Evolutionary conservation across 1,140 invertebrate species (phyloP).

Genomic region (Ostrea denselamellosa): DNA sequence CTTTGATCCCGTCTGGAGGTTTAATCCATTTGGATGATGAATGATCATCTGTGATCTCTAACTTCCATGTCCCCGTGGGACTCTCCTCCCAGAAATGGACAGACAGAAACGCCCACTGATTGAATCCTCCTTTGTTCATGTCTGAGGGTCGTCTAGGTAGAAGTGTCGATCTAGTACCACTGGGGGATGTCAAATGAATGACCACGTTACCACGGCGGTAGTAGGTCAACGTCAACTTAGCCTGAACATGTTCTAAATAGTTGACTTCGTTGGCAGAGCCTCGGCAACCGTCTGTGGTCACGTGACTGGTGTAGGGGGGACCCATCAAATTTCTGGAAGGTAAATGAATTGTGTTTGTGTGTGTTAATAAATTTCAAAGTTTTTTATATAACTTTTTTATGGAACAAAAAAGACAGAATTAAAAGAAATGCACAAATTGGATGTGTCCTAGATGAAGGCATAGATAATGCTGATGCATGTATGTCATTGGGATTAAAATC

Average conservation of each 20-base stretch:
- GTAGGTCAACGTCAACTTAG: conserved; percentile 93
- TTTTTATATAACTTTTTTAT: no score
- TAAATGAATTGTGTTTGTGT: no score
- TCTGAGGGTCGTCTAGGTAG: conserved; percentile 93
- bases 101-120: conserved; percentile 99
- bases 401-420: no score
- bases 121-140: conserved; percentile 96
- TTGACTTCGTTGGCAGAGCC: conserved; percentile 94
- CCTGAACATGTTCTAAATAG: conserved; percentile 98
- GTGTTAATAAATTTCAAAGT: no score
- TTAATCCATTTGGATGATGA: conserved; percentile 12
- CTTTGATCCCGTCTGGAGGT: conserved; percentile 31
- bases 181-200: conserved; percentile 96
- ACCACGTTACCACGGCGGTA: conserved; percentile 95
- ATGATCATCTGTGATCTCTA: conserved; percentile 50
- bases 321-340: conserved; percentile 57
- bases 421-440: no score
- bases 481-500: no score
- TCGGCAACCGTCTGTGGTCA: conserved; percentile 85
- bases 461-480: no score
- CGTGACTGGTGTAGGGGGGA: conserved; percentile 52
- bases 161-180: conserved; percentile 88
- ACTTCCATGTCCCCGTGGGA: conserved; percentile 51
- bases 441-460: no score
- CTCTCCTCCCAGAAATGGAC: conserved; percentile 99